A percentile compares a stretch with the other conserved stretches of the same genome.
phyloP scores from a whole-genome alignment of 2,888 invertebrate species.

The Orchestes rusci region DNA sequence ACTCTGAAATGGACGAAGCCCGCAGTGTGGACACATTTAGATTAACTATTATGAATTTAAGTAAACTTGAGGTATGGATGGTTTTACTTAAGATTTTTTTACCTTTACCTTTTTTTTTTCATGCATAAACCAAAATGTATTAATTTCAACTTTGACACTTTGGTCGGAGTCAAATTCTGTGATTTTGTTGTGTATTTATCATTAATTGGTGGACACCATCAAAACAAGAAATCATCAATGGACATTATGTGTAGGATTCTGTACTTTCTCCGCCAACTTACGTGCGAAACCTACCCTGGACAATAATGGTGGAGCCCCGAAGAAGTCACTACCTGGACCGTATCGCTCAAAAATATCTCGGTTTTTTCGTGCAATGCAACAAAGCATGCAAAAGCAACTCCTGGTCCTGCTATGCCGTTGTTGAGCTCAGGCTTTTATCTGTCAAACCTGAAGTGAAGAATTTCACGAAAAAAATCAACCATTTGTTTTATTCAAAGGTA shows the following conservation, averaged over 20 bases:
- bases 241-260: constrained; percentile 59
- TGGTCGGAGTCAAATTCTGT: too few species aligned
- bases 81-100: too few species aligned
- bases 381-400: constrained; percentile 96
- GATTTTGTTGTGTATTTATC: too few species aligned
- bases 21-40: constrained; percentile 90
- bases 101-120: too few species aligned
- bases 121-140: too few species aligned
- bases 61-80: constrained; percentile 70
- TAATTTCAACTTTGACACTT: too few species aligned
- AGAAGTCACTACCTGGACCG: constrained; percentile 69
- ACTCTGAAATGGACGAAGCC: constrained; percentile 63
- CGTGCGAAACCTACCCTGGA: constrained; percentile 96
- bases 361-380: constrained; percentile 92
- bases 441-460: constrained; percentile 82
- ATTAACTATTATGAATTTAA: constrained; percentile 81
- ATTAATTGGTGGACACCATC: too few species aligned
- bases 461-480: constrained; percentile 87
- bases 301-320: constrained; percentile 97
- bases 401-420: constrained; percentile 97
- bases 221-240: too few species aligned
- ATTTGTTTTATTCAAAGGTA: constrained; percentile 90
- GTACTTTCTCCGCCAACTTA: constrained; percentile 85
- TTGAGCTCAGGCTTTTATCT: constrained; percentile 83
- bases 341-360: constrained; percentile 65